A percentile compares a stretch with the other conserved stretches of the same genome.
These are phyloP conservation scores for Shinisaurus crocodilurus DNA, from an alignment of 2,113 vertebrate species.

Conservation along the genomic window DNA sequence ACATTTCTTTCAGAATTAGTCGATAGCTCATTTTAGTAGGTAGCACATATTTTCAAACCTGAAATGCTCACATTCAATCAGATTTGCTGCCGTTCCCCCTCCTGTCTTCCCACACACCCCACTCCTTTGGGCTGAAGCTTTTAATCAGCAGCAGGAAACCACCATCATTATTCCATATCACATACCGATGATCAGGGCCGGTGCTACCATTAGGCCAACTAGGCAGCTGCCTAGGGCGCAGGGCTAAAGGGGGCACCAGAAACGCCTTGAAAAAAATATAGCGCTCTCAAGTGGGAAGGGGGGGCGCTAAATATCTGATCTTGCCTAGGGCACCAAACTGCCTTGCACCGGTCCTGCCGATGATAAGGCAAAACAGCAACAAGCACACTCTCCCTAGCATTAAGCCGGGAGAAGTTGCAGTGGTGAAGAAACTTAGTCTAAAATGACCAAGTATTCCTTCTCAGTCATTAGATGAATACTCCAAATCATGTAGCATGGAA, in stretches of 20 bases:
- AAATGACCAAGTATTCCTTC: conserved; percentile 67
- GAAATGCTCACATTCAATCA: conserved; percentile 81
- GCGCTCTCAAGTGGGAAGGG: too few relatives aligned
- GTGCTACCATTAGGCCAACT: too few relatives aligned
- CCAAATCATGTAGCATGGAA: neutral
- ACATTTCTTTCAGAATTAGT: conserved; percentile 88
- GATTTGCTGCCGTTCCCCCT: conserved; percentile 74
- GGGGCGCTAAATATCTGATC: too few relatives aligned
- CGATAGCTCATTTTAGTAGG: conserved; percentile 87
- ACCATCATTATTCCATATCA: conserved; percentile 75
- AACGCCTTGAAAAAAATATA: too few relatives aligned
- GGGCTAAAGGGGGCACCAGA: too few relatives aligned
- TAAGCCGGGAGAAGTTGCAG: conserved; percentile 74
- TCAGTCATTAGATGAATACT: neutral
- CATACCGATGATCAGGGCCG: conserved; percentile 77
- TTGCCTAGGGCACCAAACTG: too few relatives aligned
- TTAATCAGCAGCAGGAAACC: conserved; percentile 79
- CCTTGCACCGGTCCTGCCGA: too few relatives aligned
- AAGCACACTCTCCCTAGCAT: conserved; percentile 68
- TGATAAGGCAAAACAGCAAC: conserved; percentile 75
- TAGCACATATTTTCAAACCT: conserved; percentile 82
- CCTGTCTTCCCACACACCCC: neutral
- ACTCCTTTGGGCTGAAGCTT: conserved; percentile 62
- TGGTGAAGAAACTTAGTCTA: conserved; percentile 74
- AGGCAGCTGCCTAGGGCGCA: too few relatives aligned